Conservation (phyloP, 2,888 invertebrate species). For the Oxyteleia sp. region DNA sequence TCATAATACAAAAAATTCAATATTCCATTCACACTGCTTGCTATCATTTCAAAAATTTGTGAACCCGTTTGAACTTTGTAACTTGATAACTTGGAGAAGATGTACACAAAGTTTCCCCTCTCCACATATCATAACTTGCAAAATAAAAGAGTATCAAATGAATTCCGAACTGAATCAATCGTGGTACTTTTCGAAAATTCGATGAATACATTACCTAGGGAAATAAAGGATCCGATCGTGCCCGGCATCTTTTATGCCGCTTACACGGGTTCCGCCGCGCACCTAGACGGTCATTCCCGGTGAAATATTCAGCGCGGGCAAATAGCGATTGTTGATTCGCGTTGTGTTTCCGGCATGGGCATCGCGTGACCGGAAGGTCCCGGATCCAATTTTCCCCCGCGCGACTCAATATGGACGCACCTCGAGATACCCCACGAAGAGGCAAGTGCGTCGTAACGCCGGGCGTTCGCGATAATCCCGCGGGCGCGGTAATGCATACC, state of each 20-base stretch:
- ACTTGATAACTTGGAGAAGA: background rate
- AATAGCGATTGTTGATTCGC: conserved; percentile 36
- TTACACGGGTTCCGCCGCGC: background rate
- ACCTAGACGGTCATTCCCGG: conserved; percentile 14
- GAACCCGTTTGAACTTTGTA: conserved; percentile 13
- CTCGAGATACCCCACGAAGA: conserved; percentile 22
- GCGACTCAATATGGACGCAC: conserved; percentile 43
- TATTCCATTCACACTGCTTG: conserved; percentile 38
- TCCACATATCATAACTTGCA: conserved; percentile 15
- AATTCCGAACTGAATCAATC: conserved; percentile 54
- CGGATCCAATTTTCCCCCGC: conserved; percentile 57
- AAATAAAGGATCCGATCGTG: conserved; percentile 55
- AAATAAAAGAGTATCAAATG: conserved; percentile 14
- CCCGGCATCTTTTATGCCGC: conserved; percentile 34
- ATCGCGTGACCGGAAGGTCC: conserved; percentile 63
- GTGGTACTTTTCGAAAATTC: conserved; percentile 47
- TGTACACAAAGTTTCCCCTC: too few relatives aligned
- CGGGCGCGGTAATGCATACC: conserved; percentile 80
- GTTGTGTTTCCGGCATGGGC: conserved; percentile 18
- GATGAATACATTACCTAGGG: conserved; percentile 61
- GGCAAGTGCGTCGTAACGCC: conserved; percentile 39
- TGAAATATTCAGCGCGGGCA: conserved; percentile 42
- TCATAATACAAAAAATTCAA: conserved; percentile 23
- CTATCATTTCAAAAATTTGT: conserved; percentile 36
- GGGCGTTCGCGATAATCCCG: conserved; percentile 77